Percentiles rank a stretch among this genome's conserved stretches.
Evolutionary conservation across 2,113 vertebrate species (phyloP).

Genomic region (Cricetomys ansorgei): DNA sequence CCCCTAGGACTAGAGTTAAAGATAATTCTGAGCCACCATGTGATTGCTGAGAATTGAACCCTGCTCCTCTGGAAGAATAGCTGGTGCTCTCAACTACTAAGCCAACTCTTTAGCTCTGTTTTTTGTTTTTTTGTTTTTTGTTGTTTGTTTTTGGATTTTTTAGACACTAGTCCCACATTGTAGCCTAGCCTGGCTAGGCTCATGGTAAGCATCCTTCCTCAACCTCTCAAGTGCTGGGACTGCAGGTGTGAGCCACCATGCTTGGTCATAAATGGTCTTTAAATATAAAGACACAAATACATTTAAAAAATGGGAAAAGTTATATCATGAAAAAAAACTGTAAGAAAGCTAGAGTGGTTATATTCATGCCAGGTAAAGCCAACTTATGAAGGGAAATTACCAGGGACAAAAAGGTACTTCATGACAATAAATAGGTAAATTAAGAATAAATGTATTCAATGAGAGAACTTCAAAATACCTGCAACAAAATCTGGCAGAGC

Average conservation of each 20-base stretch:
- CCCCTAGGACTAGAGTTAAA: neutral
- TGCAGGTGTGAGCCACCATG: neutral
- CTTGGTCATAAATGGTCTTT: neutral
- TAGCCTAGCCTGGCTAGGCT: neutral
- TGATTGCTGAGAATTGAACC: neutral
- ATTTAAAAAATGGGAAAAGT: neutral
- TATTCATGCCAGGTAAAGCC: neutral
- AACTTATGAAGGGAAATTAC: neutral
- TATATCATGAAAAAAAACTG: neutral
- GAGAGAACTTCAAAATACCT: neutral
- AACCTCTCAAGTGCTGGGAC: neutral
- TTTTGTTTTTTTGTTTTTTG: neutral
- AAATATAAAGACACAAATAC: neutral
- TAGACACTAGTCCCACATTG: neutral
- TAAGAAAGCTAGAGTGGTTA: neutral
- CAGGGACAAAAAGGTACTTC: neutral
- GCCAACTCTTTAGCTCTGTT: neutral
- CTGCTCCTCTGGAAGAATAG: neutral
- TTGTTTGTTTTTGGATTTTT: neutral
- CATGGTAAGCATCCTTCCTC: neutral
- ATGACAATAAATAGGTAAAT: neutral
- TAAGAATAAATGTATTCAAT: neutral
- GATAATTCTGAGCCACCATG: neutral
- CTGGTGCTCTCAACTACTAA: neutral
- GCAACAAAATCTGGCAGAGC: neutral